Conservation (phyloP, 1,140 invertebrate species). For the Oryzaephilus surinamensis region DNA sequence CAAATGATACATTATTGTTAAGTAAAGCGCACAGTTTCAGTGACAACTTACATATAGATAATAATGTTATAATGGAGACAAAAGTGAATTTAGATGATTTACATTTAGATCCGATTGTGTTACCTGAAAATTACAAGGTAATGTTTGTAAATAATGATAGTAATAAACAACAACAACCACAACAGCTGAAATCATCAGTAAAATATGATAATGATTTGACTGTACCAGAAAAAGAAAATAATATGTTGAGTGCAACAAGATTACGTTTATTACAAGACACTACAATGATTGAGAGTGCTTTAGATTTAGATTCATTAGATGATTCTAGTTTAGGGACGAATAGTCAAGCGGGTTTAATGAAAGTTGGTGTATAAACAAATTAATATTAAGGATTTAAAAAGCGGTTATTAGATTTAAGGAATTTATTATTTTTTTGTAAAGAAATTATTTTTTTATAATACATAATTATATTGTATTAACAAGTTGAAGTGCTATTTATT, state of each 20-base stretch:
- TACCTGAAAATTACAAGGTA: conserved; percentile 24
- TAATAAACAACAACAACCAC: conserved; percentile 7
- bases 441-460: too few species aligned
- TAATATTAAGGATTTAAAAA: too few species aligned
- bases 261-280: conserved; percentile 66
- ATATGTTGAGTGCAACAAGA: conserved; percentile 45
- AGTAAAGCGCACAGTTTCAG: conserved; percentile 28
- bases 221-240: conserved; percentile 32
- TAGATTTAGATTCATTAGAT: conserved; percentile 72
- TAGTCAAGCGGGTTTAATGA: conserved; percentile 33
- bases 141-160: conserved; percentile 2
- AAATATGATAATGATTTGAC: conserved; percentile 32
- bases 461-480: too few species aligned
- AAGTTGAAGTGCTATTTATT: too few species aligned
- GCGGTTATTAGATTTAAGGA: too few species aligned
- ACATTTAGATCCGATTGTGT: conserved; percentile 30
- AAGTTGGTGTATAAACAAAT: conserved; percentile 24
- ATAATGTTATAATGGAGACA: conserved; percentile 7
- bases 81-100: conserved; percentile 24
- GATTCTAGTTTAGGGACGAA: conserved; percentile 42
- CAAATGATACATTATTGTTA: too few species aligned
- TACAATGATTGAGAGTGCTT: conserved; percentile 76
- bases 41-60: conserved; percentile 23
- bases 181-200: conserved; percentile 14
- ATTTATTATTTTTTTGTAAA: too few species aligned